Base-by-base conservation (phyloP, 1,140 invertebrate species). In the Notospermus geniculatus region DNA sequence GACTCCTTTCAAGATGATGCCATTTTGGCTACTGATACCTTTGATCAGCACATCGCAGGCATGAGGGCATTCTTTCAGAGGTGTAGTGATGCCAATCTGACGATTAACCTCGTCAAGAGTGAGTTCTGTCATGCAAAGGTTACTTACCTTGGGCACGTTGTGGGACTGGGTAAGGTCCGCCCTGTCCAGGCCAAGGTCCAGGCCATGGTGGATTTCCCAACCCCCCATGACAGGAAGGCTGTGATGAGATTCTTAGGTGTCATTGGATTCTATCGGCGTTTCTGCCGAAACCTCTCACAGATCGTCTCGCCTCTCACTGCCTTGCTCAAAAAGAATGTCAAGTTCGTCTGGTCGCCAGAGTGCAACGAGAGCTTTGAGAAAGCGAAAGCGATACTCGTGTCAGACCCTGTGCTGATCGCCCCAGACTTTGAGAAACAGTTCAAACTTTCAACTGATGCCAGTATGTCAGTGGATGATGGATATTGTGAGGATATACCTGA, bases 231-330 rank as follows among this genome's bases (percentile, higher is more conserved):
- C 13, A 52, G 70, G 2, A 74, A 71, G 46, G 45, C 75, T 19
- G 9, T 78, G 7, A 63, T 69, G 27, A 46, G 67, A 50, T 78
- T 76, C 32, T 36, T 79, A 1, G 73, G 72, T 4, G 63, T 71
- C 32, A 36, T 30, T 27, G 57, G 60, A 11, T 71, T 63, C 50
- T 71, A 69, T 46, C 29, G 66, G 29, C 54, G 62, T 32, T 85
- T 83, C 60, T 71, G 84, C 29, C 65, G 67, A 17, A 68, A 83
- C 67, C 85, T 84, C 64, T 69, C 82, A 0, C 59, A 66, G 1
- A 55, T 77, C 2, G 69, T 80, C 27, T 59, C 68, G 23, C 80
- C 80, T 7, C 54, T 82, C 7, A 74, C 67, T 7, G 54, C 57
- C 0, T 52, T 83, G 5, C 67, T 71, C 0, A 72, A 68, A 28